Conservation (phyloP, 2,113 vertebrate species). For the Marmota monax region DNA sequence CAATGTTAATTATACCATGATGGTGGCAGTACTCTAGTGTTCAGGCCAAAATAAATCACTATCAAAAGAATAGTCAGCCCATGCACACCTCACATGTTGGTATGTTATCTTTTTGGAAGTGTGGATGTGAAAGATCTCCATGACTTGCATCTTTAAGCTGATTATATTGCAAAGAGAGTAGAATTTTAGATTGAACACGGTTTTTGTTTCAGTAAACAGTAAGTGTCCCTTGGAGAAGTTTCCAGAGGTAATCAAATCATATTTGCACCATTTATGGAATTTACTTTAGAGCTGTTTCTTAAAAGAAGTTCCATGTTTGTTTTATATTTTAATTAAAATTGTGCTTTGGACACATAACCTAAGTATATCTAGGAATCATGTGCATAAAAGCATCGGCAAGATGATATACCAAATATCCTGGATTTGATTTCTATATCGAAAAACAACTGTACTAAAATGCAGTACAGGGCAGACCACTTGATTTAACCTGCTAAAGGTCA, state of each 20-base stretch:
- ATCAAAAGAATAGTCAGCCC: not conserved
- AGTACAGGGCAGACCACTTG: not conserved
- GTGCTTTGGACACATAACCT: not conserved
- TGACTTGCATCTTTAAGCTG: not conserved
- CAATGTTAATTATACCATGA: not conserved
- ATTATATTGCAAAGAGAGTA: not conserved
- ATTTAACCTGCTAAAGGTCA: not conserved
- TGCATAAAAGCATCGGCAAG: not conserved
- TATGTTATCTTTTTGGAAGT: not conserved
- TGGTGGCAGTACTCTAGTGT: not conserved
- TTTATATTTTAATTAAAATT: not conserved
- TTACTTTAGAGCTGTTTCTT: not conserved
- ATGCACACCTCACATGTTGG: not conserved
- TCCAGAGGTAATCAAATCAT: slow-evolving; percentile 8
- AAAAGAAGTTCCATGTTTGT: not conserved
- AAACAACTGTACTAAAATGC: not conserved
- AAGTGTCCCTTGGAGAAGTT: not conserved
- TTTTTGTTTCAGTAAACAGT: slow-evolving; percentile 43
- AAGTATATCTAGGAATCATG: not conserved
- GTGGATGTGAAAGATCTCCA: not conserved
- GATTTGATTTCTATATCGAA: slow-evolving; percentile 18
- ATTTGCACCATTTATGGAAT: not conserved
- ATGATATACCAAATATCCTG: not conserved
- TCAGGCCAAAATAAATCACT: slow-evolving; percentile 25
- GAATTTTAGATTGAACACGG: not conserved